phyloP scores from a whole-genome alignment of 2,113 vertebrate species.

The Mobula hypostoma region DNA sequence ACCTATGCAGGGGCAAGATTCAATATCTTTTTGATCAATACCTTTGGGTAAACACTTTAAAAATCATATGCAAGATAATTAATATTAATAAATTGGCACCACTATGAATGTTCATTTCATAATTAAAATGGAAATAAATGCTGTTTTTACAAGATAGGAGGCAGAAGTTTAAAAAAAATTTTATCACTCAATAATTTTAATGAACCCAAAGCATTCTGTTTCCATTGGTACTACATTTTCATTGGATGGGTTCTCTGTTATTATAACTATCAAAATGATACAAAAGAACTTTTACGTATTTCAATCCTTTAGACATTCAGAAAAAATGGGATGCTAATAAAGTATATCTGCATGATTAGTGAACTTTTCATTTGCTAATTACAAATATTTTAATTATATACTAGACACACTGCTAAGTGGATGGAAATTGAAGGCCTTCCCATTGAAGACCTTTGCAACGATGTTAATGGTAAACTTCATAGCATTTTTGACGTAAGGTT shows the following conservation, averaged over 20 bases:
- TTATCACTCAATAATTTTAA: neutral
- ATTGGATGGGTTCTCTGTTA: neutral
- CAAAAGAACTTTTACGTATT: neutral
- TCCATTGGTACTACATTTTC: neutral
- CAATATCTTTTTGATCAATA: neutral
- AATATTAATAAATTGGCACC: neutral
- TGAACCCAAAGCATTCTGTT: neutral
- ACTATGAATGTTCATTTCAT: neutral
- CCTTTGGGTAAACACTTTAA: neutral
- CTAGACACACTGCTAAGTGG: neutral
- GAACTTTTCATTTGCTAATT: conserved; percentile 2
- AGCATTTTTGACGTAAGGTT: neutral
- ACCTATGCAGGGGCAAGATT: neutral
- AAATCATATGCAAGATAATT: neutral
- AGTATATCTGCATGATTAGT: neutral
- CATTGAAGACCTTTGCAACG: neutral
- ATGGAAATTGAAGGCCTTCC: neutral
- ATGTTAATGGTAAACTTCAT: neutral
- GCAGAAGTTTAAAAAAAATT: neutral
- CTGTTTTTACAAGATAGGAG: neutral
- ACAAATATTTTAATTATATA: neutral
- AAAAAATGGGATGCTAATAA: neutral
- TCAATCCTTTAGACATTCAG: neutral
- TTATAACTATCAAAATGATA: neutral
- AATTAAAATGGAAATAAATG: neutral